A percentile compares a stretch with the other conserved stretches of the same genome.
Evolutionary conservation across 2,888 invertebrate genomes (phyloP).

Genomic region (Pyrgus malvae): DNA sequence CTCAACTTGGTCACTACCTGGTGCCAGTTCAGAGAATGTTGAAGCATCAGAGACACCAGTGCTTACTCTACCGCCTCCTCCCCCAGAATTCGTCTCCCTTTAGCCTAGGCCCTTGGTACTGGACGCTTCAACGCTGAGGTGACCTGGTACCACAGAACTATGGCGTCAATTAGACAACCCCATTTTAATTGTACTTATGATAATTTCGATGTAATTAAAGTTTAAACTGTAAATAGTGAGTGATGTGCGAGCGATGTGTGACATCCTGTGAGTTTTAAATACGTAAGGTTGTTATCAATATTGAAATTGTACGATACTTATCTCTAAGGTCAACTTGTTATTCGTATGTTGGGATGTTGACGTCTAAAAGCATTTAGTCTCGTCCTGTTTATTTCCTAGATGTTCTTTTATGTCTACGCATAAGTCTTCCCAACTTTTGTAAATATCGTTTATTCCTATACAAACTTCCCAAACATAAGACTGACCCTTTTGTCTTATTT

Average conservation of each 20-base stretch:
- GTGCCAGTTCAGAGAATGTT: constrained; percentile 62
- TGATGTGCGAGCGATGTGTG: constrained; percentile 69
- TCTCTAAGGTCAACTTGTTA: constrained; percentile 64
- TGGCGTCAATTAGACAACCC: constrained; percentile 76
- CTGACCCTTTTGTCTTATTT: constrained; percentile 81
- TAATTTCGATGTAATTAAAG: constrained; percentile 61
- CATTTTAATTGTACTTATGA: constrained; percentile 57
- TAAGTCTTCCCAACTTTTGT: constrained; percentile 79
- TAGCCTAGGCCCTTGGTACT: constrained; percentile 78
- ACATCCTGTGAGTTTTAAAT: constrained; percentile 72
- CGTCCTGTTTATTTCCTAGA: constrained; percentile 60
- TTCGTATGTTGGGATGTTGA: constrained; percentile 58
- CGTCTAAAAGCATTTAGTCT: constrained; percentile 50
- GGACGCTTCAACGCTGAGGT: constrained; percentile 70
- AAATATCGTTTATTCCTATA: constrained; percentile 76
- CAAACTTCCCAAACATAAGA: constrained; percentile 81
- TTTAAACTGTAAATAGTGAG: constrained; percentile 69
- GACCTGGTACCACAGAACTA: constrained; percentile 69
- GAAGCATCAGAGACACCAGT: constrained; percentile 70
- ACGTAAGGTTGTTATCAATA: constrained; percentile 78
- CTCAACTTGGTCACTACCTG: constrained; percentile 91
- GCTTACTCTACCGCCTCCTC: constrained; percentile 79
- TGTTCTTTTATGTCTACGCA: constrained; percentile 64
- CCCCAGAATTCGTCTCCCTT: constrained; percentile 77
- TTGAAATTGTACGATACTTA: constrained; percentile 56